These are phyloP conservation scores for Meriones unguiculatus DNA, from an alignment of 2,113 vertebrate genomes.

Conservation along the genomic window DNA sequence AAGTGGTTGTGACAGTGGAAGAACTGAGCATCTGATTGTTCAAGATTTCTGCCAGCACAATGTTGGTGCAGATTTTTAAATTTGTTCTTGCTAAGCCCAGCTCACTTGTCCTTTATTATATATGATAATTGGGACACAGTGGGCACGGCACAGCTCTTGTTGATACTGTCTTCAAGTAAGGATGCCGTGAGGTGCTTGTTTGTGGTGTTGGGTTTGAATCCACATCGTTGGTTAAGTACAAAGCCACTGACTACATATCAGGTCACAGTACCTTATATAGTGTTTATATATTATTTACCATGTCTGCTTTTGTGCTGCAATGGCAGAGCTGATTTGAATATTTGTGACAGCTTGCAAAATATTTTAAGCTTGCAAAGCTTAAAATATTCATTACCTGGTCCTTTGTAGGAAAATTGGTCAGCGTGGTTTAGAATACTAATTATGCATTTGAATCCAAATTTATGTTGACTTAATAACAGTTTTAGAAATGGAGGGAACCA, in stretches of 20 bases:
- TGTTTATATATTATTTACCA: slow-evolving; percentile 15
- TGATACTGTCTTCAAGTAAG: background rate
- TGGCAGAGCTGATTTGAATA: background rate
- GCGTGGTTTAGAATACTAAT: background rate
- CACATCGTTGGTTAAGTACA: background rate
- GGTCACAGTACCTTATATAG: background rate
- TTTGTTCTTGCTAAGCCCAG: background rate
- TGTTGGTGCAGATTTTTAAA: background rate
- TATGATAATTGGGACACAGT: background rate
- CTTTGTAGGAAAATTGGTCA: background rate
- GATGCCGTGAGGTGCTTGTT: background rate
- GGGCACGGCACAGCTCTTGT: background rate
- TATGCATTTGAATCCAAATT: background rate
- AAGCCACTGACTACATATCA: background rate
- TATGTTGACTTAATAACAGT: background rate
- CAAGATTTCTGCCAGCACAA: background rate
- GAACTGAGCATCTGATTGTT: background rate
- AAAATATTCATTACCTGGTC: slow-evolving; percentile 35
- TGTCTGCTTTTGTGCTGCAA: background rate
- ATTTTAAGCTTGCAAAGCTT: background rate
- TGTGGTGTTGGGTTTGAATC: background rate
- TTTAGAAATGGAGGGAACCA: background rate
- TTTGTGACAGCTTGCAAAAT: background rate
- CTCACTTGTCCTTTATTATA: background rate
- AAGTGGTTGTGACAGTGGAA: background rate